These are phyloP conservation scores for Crotalus viridis DNA, from an alignment of 2,113 vertebrate species.

Conservation along the genomic window DNA sequence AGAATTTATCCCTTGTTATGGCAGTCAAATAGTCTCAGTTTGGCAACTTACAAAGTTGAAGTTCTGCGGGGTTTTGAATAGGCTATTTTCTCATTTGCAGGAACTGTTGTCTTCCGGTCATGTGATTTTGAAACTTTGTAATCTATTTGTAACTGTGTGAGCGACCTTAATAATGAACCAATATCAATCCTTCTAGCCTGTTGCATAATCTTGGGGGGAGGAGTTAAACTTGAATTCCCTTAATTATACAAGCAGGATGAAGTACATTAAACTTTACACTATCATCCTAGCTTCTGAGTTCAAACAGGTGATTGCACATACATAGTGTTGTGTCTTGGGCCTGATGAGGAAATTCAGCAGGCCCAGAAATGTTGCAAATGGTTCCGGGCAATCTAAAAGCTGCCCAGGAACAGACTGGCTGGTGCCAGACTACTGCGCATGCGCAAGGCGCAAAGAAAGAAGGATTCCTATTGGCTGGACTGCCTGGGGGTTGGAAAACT, in stretches of 20 bases:
- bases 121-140: neutral
- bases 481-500: too few species aligned
- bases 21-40: neutral
- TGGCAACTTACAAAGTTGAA: neutral
- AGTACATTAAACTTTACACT: neutral
- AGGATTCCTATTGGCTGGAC: too few species aligned
- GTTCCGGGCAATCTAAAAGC: too few species aligned
- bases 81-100: neutral
- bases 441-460: too few species aligned
- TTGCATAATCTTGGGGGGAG: neutral
- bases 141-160: neutral
- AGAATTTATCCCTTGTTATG: neutral
- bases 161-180: neutral
- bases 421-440: too few species aligned
- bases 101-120: neutral
- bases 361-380: too few species aligned
- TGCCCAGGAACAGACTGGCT: too few species aligned
- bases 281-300: neutral
- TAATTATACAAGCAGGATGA: neutral
- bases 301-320: neutral
- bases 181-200: neutral
- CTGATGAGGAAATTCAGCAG: too few species aligned
- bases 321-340: too few species aligned
- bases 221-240: neutral
- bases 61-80: neutral